Evolutionary conservation across 2,113 vertebrate genomes (phyloP).

Genomic region (Oceanodroma tethys): DNA sequence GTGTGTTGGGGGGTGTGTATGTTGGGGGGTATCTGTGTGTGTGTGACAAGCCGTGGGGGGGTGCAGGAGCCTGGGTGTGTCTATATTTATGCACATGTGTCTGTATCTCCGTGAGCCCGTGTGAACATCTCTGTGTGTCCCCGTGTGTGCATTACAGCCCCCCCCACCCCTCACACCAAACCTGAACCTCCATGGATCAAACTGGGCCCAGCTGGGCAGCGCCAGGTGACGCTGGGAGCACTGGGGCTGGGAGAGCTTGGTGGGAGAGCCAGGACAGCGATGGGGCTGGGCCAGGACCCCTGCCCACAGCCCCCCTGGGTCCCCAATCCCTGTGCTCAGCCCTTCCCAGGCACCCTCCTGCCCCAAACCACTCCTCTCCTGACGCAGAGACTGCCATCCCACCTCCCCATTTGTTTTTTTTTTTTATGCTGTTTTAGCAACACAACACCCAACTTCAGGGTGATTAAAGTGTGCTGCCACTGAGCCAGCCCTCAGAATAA

Average conservation of each 20-base stretch:
- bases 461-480: conserved; percentile 10
- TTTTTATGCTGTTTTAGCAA: background rate
- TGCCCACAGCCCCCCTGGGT: fast-evolving
- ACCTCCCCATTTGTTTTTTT: background rate
- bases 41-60: too few species aligned
- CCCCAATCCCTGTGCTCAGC: background rate
- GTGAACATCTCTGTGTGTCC: background rate
- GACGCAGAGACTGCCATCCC: background rate
- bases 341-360: background rate
- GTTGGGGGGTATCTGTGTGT: background rate
- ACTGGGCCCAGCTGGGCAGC: background rate
- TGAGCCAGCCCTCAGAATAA: background rate
- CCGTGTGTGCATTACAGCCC: background rate
- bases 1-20: background rate
- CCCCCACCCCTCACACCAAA: background rate
- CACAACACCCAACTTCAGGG: background rate
- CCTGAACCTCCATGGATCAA: background rate
- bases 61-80: background rate
- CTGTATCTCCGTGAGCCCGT: background rate
- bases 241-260: background rate
- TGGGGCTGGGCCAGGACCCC: background rate
- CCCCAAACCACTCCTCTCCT: background rate
- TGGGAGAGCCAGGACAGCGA: fast-evolving
- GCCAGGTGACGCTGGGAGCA: background rate
- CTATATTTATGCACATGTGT: background rate